These are phyloP conservation scores for Crocodylus rhombifer DNA, from an alignment of 2,797 vertebrate genomes.

Conservation along the genomic window DNA sequence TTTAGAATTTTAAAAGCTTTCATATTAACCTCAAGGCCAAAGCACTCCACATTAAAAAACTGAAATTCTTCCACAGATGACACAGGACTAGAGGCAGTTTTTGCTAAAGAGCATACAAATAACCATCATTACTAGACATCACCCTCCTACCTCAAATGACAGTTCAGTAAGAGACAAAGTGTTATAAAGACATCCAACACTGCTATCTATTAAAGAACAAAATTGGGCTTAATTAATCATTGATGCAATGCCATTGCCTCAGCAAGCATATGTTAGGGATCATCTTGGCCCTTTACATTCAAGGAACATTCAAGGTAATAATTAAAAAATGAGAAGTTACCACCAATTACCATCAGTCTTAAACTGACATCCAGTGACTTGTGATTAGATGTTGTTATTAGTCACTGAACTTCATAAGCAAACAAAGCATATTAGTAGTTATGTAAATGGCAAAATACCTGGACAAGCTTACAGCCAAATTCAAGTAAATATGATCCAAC, in stretches of 20 bases:
- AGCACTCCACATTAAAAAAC: slow-evolving; percentile 69
- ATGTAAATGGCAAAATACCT: neutral
- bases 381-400: neutral
- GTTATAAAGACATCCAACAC: slow-evolving; percentile 32
- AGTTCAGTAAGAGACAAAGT: slow-evolving; percentile 62
- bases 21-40: slow-evolving; percentile 63
- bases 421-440: neutral
- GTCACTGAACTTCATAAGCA: neutral
- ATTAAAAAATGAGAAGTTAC: slow-evolving; percentile 2
- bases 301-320: slow-evolving; percentile 28
- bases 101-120: slow-evolving; percentile 55
- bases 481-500: neutral
- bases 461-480: neutral
- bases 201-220: slow-evolving; percentile 42
- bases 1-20: slow-evolving; percentile 74
- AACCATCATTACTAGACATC: slow-evolving; percentile 54
- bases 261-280: neutral
- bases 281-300: neutral
- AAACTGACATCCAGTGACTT: neutral
- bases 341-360: neutral
- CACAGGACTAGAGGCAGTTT: slow-evolving; percentile 62
- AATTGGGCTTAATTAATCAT: slow-evolving; percentile 20
- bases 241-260: slow-evolving; percentile 16
- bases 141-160: slow-evolving; percentile 58
- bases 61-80: slow-evolving; percentile 62